Percentiles rank a stretch among this genome's conserved stretches.
Evolutionary conservation across 2,113 vertebrate genomes (phyloP).

Genomic region (Oxygymnocypris stewartii): DNA sequence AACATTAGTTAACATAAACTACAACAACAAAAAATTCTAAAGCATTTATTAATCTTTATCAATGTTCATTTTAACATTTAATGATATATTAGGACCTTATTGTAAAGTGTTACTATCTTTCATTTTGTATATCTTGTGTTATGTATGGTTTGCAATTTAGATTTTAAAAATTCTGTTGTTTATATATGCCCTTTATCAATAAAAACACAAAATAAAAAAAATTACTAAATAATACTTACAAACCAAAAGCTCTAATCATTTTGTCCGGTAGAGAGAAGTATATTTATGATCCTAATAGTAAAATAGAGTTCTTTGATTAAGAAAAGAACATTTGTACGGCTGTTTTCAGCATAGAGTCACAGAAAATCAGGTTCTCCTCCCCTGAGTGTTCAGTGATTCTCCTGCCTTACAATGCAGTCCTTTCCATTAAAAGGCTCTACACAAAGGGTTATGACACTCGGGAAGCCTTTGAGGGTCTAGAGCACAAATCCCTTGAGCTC

Average conservation of each 20-base stretch:
- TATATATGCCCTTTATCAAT: background rate
- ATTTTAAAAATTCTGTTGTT: background rate
- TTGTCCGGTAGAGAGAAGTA: background rate
- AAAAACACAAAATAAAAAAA: background rate
- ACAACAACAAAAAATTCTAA: too few relatives aligned
- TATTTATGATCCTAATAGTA: background rate
- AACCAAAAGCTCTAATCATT: background rate
- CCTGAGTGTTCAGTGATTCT: conserved; percentile 29
- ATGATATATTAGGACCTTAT: too few relatives aligned
- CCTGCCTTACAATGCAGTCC: conserved; percentile 58
- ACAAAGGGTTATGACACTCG: conserved; percentile 69
- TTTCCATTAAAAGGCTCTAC: conserved; percentile 67
- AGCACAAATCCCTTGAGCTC: conserved; percentile 70
- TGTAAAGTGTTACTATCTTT: background rate
- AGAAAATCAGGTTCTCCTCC: background rate
- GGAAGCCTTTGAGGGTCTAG: conserved; percentile 42
- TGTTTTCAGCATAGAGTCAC: conserved; percentile 13
- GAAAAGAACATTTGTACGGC: background rate
- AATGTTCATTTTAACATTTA: too few relatives aligned
- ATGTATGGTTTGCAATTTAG: background rate
- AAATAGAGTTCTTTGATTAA: conserved; percentile 2
- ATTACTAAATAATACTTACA: background rate
- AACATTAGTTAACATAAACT: too few relatives aligned
- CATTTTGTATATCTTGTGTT: background rate
- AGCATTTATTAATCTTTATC: too few relatives aligned